Base-by-base conservation (phyloP, 2,888 invertebrate genomes). In the Leucozona laternaria region DNA sequence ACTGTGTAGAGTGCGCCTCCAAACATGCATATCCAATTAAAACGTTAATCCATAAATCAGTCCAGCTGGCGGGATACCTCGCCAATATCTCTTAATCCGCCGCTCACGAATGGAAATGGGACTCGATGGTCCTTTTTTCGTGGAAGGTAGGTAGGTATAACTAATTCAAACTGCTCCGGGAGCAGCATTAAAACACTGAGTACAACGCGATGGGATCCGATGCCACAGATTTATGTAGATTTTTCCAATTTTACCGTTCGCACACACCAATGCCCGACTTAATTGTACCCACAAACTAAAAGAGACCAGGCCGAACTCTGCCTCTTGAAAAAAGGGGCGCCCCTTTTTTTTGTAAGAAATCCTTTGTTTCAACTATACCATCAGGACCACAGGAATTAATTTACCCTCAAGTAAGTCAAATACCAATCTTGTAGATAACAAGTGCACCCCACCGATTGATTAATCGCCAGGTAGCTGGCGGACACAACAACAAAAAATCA, bases 1-100 rank as follows among this genome's bases (percentile, higher is more conserved):
- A 81, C 62, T 22, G 66, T 43, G 43, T 28, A 17, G 50, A 55
- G 73, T 37, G 64, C 43, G 37, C 68, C 79, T 73, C 72, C 77
- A n/a, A 77, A 77, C 85, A 73, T 62, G 73, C 72, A 85, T 81
- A 85, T 85, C 81, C 81, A 85, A 85, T 85, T 85, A 85, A 85
- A 80, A 85, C 77, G 77, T 85, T 73, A 77, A 80, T 81, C 77
- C 80, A 85, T 85, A 85, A 85, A 85, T 85, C 85, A 85, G 85
- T 81, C 68, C 85, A 73, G 57, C 68, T 85, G 81, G 81, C 77
- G 72, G 80, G 72, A 77, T 72, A 70, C 80, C 72, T 68, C 48
- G 85, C 60, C 68, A 73, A 58, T 81, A 85, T 85, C 81, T 85
- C 85, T 85, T 81, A 85, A 85, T 85, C 81, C 66, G 66, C 50